Base-by-base conservation (phyloP, 2,888 invertebrate genomes). In the Colletes collaris region DNA sequence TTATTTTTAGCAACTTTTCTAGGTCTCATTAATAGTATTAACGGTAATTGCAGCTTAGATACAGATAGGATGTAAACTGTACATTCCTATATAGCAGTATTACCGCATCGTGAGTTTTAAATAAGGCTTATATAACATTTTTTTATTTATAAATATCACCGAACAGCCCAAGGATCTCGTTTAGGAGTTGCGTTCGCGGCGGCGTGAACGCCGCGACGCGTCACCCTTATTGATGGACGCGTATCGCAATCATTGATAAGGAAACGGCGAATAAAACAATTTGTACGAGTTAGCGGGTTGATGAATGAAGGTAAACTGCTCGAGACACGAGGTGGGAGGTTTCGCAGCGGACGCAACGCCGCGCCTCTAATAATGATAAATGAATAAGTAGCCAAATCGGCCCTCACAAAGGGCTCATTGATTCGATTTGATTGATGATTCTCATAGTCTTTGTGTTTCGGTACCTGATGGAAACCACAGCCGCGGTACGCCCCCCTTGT, bases 371-470 rank as follows among this genome's bases (percentile, higher is more conserved):
- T 92, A 90, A 91, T 93, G 93, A 93, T 92, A 88, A 90, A 93
- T 93, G 92, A 90, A 90, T 90, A 91, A 92, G 90, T 91, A 90
- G 92, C 90, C 88, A 88, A 90, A 92, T 91, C 91, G 91, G 90
- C 90, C 75, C 84, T 79, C 82, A 87, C 90, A 90, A 91, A 88
- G 87, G 88, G 85, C 90, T 92, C 90, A 90, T 92, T 89, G 90
- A 87, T 87, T 78, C 82, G 67, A 50, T 76, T 86, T 91, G 92
- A 92, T 92, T 90, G 87, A 92, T 92, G 91, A 81, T 88, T 86
- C 67, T 67, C 79, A 60, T 67, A 73, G 82, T 81, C 81, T 81
- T 80, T 76, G 83, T 85, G 78, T 84, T 82, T 82, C 70, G 81
- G 58, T 80, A 52, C 72, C 37, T 64, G 76, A 77, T 84, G 79